Percentiles rank a stretch among this genome's conserved stretches.
These are phyloP conservation scores for Heterodera schachtii DNA, from an alignment of 1,140 invertebrate species.

Conservation along the genomic window DNA sequence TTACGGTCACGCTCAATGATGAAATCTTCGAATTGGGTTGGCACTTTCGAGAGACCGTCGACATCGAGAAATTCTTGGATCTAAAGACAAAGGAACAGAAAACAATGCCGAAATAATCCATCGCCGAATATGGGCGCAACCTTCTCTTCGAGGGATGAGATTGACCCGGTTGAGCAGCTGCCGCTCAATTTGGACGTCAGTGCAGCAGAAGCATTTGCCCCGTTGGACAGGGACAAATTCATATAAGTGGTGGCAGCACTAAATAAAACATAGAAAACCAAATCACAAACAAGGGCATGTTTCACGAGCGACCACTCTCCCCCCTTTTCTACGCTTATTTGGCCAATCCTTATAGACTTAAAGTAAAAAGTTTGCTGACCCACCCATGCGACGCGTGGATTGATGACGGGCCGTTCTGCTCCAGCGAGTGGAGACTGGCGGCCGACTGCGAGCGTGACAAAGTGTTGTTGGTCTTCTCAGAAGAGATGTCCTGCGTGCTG, in stretches of 20 bases:
- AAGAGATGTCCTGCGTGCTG: conserved; percentile 25
- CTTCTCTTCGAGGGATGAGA: conserved; percentile 27
- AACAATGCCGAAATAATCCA: neutral
- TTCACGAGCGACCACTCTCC: no score
- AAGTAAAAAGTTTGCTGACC: neutral
- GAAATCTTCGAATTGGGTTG: conserved; percentile 45
- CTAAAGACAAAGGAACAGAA: conserved; percentile 8
- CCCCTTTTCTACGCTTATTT: no score
- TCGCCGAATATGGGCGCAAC: neutral
- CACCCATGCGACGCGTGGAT: conserved; percentile 18
- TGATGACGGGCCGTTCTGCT: conserved; percentile 36
- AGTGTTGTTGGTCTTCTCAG: conserved; percentile 39
- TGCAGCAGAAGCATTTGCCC: neutral
- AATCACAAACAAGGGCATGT: neutral
- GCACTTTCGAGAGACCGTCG: conserved; percentile 45
- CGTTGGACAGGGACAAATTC: conserved; percentile 11
- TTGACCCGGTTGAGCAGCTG: conserved; percentile 30
- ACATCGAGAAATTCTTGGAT: conserved; percentile 34
- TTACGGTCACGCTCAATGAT: conserved; percentile 41
- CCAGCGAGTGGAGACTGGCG: conserved; percentile 45
- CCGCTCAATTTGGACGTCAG: conserved; percentile 16
- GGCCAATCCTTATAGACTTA: no score
- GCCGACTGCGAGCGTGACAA: conserved; percentile 46
- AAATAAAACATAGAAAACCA: conserved; percentile 16
- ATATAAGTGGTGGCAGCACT: neutral